These are phyloP conservation scores for Ianthella basta DNA, from an alignment of 37 sponge, comb jelly and placozoan species.

Conservation along the genomic window DNA sequence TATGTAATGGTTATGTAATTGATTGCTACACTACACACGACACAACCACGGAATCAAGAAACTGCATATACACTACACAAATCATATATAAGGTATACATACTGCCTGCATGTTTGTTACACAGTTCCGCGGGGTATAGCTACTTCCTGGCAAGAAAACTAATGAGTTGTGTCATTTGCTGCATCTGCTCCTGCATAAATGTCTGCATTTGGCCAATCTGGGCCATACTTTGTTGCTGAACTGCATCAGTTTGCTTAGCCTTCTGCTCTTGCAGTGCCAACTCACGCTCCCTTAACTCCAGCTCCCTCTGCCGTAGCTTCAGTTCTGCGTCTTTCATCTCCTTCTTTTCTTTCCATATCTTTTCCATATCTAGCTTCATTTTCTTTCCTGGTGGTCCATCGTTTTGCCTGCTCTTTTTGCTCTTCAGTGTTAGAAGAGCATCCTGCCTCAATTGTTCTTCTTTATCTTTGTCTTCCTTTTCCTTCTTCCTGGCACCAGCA, in stretches of 20 bases:
- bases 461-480: background rate
- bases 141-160: background rate
- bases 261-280: constrained; percentile 4
- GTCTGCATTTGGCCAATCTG: background rate
- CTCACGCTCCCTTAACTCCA: background rate
- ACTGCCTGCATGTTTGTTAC: no score
- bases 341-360: background rate
- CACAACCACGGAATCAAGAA: no score
- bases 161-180: background rate
- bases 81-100: no score
- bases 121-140: no score
- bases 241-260: background rate
- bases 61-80: no score
- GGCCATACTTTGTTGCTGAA: background rate
- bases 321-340: no score
- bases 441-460: no score
- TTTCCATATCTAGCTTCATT: background rate
- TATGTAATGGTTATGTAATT: no score
- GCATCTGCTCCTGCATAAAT: background rate
- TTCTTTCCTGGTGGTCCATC: background rate
- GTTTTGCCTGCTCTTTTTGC: background rate
- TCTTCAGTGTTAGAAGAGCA: background rate
- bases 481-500: background rate
- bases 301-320: background rate
- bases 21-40: no score